phyloP scores from a whole-genome alignment of 2,113 vertebrate genomes.

The Petaurus breviceps region DNA sequence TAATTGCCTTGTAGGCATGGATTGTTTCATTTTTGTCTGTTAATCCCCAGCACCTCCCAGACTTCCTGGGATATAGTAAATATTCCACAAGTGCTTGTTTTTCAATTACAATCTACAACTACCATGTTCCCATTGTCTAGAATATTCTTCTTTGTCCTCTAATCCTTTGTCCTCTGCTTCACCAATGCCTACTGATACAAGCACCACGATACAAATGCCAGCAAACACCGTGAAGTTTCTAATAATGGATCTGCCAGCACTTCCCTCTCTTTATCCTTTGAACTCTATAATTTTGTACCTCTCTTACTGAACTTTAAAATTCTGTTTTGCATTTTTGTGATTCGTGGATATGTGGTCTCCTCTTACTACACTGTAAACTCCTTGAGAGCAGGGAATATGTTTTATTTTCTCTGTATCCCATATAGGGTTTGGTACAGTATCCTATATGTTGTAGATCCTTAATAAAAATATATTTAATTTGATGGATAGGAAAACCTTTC shows the following conservation, averaged over 20 bases:
- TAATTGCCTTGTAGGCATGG: neutral
- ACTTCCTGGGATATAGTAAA: neutral
- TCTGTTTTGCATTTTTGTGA: neutral
- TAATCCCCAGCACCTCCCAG: neutral
- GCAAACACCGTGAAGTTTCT: neutral
- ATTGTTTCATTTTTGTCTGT: neutral
- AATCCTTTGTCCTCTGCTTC: neutral
- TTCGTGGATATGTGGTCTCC: neutral
- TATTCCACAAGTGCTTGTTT: neutral
- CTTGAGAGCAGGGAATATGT: neutral
- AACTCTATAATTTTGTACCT: neutral
- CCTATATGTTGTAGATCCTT: neutral
- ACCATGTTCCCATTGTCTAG: neutral
- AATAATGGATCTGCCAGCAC: neutral
- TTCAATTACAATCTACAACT: too few relatives aligned
- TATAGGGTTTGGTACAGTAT: neutral
- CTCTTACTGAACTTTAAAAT: neutral
- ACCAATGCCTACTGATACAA: neutral
- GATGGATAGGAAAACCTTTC: neutral
- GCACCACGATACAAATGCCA: neutral
- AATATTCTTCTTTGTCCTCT: neutral
- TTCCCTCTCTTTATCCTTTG: neutral
- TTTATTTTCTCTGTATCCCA: neutral
- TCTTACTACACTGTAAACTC: neutral
- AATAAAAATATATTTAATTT: neutral